Evolutionary conservation across 2,797 vertebrate species (phyloP), one percentile per base, ranked within the genome.

Genomic region (Gallinago solitaria): DNA sequence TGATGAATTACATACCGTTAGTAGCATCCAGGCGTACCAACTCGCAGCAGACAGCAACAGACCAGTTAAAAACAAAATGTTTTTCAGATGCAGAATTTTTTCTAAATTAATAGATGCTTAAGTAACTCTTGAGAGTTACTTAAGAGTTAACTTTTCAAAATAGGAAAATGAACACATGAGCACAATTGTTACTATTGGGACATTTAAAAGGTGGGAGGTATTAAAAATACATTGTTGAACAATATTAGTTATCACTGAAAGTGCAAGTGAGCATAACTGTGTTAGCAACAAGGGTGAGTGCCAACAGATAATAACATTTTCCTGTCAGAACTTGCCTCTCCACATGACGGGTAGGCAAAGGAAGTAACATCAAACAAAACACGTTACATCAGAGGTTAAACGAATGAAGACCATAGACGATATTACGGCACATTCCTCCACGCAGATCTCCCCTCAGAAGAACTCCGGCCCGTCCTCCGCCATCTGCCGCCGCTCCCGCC

Each of bases 281-380:
- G 8, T 9, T 28, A 30, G 61, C 27, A 60, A 18, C 0, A 0
- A 73, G 24, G 35, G 45, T 3, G 14, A 56, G 24, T 0, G 3
- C 1, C 27, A 21, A 14, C 32, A 37, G 41, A 19, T 17, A 6
- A 7, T 4, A 2, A 23, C 28, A 33, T 1, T 23, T 18, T 30
- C 68, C 77, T 24, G 32, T 14, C 65, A 39, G 60, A 39, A 50
- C 33, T 9, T 1, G 15, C 6, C 15, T 2, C 32, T 11, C 33
- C 35, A 2, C 24, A 6, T 0, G 12, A 45, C 37, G 65, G 1
- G 54, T 4, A 20, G 1, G 1, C 32, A 27, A 4, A 30, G 75
- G 71, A 45, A 76, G 16, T 17, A 30, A 30, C 0, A 16, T 1
- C 9, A 0, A 41, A 27, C 2, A 4, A 8, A 59, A 33, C 17